Percentiles rank a stretch among this genome's conserved stretches.
Conservation (phyloP, 2,797 vertebrate genomes). For the Poecilia picta region DNA sequence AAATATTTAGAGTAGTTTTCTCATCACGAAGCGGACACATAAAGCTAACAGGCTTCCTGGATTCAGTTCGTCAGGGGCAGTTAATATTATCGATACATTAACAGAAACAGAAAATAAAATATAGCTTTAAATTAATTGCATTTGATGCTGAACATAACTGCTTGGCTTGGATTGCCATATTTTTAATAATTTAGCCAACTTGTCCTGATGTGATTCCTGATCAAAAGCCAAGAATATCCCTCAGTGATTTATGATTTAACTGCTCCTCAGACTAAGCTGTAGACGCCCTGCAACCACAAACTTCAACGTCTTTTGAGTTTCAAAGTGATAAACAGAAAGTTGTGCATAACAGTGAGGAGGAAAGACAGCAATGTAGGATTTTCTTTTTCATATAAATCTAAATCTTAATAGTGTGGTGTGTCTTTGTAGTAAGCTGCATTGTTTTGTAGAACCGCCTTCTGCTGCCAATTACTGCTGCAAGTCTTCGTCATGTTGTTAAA, state of each 20-base stretch:
- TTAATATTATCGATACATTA: neutral
- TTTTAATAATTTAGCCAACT: neutral
- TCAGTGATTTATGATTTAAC: neutral
- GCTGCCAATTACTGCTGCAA: neutral
- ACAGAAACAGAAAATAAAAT: too few species aligned
- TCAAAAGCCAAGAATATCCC: neutral
- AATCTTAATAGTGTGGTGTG: neutral
- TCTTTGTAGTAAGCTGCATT: neutral
- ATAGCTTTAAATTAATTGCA: neutral
- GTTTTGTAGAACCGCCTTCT: neutral
- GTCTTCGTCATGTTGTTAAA: neutral
- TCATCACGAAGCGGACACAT: neutral
- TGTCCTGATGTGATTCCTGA: neutral
- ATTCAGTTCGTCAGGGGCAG: neutral
- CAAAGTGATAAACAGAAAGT: neutral
- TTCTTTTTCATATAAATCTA: neutral
- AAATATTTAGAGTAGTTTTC: neutral
- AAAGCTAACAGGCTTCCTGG: neutral
- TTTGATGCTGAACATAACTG: neutral
- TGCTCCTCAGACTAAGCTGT: neutral
- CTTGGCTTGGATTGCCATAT: neutral
- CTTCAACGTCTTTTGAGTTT: neutral
- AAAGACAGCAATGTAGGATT: neutral
- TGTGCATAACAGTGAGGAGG: neutral
- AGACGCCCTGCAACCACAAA: neutral